A percentile compares a stretch with the other conserved stretches of the same genome.
phyloP scores from a whole-genome alignment of 2,888 invertebrate genomes.

The Hipparchia sbordonii region DNA sequence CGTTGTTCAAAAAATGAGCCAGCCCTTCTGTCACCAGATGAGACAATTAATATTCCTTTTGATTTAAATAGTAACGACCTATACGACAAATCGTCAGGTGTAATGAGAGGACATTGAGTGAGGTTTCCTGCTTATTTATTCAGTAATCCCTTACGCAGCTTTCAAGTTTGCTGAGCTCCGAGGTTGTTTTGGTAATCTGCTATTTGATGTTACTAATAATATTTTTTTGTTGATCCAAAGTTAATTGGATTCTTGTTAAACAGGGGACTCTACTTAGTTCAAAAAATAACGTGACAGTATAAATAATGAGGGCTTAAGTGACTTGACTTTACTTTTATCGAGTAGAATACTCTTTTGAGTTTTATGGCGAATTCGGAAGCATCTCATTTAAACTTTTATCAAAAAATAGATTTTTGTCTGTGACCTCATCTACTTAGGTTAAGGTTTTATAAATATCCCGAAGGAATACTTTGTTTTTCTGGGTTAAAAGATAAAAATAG shows the following conservation, averaged over 20 bases:
- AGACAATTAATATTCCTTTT: background rate
- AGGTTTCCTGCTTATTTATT: slow-evolving; percentile 52
- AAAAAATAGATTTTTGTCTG: background rate
- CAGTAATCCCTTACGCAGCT: slow-evolving; percentile 56
- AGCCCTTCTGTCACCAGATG: too few relatives aligned
- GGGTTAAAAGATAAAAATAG: too few relatives aligned
- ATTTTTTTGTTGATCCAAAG: slow-evolving; percentile 25
- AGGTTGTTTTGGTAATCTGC: slow-evolving; percentile 36
- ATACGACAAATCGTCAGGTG: slow-evolving; percentile 39
- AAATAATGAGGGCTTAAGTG: slow-evolving; percentile 10
- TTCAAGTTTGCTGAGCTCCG: slow-evolving; percentile 42
- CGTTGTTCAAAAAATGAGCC: too few relatives aligned
- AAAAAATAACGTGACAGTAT: slow-evolving; percentile 14
- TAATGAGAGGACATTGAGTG: slow-evolving; percentile 31
- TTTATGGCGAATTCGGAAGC: background rate
- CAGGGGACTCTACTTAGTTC: slow-evolving; percentile 15
- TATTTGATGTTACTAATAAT: slow-evolving; percentile 32
- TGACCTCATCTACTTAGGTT: too few relatives aligned
- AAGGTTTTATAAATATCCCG: background rate
- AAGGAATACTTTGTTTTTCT: too few relatives aligned
- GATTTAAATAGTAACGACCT: background rate
- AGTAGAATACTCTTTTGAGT: slow-evolving; percentile 1
- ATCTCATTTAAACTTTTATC: background rate
- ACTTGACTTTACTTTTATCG: slow-evolving; percentile 7
- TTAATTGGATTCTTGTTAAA: slow-evolving; percentile 23